A percentile compares a stretch with the other conserved stretches of the same genome.
These are phyloP conservation scores for Patagioenas fasciata DNA, from an alignment of 2,113 vertebrate species.

Conservation along the genomic window DNA sequence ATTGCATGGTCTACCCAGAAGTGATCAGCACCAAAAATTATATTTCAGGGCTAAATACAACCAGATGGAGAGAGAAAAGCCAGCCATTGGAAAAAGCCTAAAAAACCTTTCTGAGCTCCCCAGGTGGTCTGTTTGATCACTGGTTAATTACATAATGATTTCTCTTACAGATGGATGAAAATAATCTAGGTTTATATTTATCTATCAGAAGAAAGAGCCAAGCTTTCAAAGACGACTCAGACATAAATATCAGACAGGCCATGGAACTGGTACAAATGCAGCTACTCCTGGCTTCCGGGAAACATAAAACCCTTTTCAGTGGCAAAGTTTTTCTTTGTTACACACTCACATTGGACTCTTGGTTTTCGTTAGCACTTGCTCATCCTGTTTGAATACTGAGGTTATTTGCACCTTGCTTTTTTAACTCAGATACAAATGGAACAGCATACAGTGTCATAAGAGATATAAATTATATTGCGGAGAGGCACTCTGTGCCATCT, in stretches of 20 bases:
- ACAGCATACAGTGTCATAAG: neutral
- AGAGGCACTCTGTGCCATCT: neutral
- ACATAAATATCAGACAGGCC: slow-evolving; percentile 10
- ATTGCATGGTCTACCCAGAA: slow-evolving; percentile 82
- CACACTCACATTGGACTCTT: neutral
- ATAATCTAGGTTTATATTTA: slow-evolving; percentile 55
- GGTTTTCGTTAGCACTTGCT: slow-evolving; percentile 35
- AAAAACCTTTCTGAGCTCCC: slow-evolving; percentile 14
- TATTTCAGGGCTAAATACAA: slow-evolving; percentile 78
- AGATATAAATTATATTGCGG: neutral
- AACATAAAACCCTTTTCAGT: slow-evolving; percentile 55
- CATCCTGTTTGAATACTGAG: neutral
- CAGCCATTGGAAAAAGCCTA: slow-evolving; percentile 51
- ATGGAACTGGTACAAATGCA: slow-evolving; percentile 24
- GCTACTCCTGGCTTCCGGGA: slow-evolving; percentile 43
- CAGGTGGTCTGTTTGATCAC: slow-evolving; percentile 70
- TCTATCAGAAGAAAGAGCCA: slow-evolving; percentile 46
- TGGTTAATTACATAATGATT: slow-evolving; percentile 78
- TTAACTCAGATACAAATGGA: neutral
- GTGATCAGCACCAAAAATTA: slow-evolving; percentile 78
- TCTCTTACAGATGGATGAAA: slow-evolving; percentile 64
- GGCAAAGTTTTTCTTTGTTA: slow-evolving; percentile 36
- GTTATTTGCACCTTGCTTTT: slow-evolving; percentile 18
- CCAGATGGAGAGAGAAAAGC: slow-evolving; percentile 77
- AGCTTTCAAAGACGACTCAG: neutral